Evolutionary conservation across 2,797 vertebrate species (phyloP).

Genomic region (Semaprochilodus insignis): DNA sequence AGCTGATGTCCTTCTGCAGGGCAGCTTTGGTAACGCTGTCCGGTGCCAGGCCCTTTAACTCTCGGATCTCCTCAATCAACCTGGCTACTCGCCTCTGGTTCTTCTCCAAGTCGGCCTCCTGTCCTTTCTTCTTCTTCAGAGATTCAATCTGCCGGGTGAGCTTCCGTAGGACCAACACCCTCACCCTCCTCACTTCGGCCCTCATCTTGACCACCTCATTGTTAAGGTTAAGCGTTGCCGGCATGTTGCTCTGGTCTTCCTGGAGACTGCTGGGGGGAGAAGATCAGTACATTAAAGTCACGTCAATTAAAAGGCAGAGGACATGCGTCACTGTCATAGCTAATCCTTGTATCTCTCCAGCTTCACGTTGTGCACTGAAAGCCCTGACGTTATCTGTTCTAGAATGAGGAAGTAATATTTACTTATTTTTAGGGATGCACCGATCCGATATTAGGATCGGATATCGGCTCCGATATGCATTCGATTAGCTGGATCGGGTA

Average conservation of each 20-base stretch:
- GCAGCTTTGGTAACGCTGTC: constrained; percentile 90
- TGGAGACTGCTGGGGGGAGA: neutral
- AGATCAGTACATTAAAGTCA: neutral
- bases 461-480: no score
- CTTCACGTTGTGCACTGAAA: no score
- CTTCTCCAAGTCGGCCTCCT: constrained; percentile 82
- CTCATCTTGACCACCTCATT: constrained; percentile 95
- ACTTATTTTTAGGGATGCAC: no score
- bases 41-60: constrained; percentile 84
- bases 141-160: constrained; percentile 83
- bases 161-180: constrained; percentile 87
- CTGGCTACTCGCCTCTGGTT: constrained; percentile 87
- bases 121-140: constrained; percentile 91
- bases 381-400: no score
- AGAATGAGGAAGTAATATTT: no score
- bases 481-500: no score
- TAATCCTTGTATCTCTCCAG: neutral
- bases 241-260: constrained; percentile 53
- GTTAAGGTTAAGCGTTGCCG: constrained; percentile 74
- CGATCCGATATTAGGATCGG: no score
- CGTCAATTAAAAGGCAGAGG: neutral
- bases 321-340: no score
- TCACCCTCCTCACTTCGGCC: constrained; percentile 91
- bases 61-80: constrained; percentile 90
- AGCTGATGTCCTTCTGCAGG: constrained; percentile 85